Percentiles rank a stretch among this genome's conserved stretches.
phyloP scores from a whole-genome alignment of 2,113 vertebrate species.

The Percopsis transmontana region DNA sequence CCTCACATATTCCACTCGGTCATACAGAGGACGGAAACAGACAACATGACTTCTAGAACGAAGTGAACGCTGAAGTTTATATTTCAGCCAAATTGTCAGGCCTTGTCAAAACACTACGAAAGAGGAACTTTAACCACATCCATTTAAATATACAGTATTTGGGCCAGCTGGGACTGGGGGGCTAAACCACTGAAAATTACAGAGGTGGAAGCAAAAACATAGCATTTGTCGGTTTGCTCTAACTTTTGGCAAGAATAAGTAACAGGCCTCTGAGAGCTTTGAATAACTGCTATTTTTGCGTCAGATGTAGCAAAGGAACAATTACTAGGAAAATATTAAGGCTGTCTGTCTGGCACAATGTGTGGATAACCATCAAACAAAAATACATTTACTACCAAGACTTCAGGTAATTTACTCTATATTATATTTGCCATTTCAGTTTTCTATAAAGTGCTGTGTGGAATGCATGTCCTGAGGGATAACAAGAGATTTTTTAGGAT shows the following conservation, averaged over 20 bases:
- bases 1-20: constrained; percentile 6
- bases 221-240: constrained; percentile 35
- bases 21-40: constrained; percentile 10
- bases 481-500: too few species aligned
- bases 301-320: constrained; percentile 30
- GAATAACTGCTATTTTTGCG: constrained; percentile 34
- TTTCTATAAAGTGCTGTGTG: too few species aligned
- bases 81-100: background rate
- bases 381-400: background rate
- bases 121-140: background rate
- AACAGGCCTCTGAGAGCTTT: constrained; percentile 29
- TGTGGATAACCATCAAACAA: constrained; percentile 28
- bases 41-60: constrained; percentile 14
- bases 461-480: too few species aligned
- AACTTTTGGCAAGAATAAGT: constrained; percentile 34
- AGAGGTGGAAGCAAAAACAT: background rate
- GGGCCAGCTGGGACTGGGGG: constrained; percentile 16
- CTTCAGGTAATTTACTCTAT: background rate
- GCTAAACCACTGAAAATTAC: constrained; percentile 4
- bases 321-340: too few species aligned
- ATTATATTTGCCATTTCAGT: background rate
- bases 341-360: too few species aligned
- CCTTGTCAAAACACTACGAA: background rate
- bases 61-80: constrained; percentile 15
- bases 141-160: constrained; percentile 2